Percentiles rank a stretch among this genome's conserved stretches.
These are phyloP conservation scores for Erynnis tages DNA, from an alignment of 2,888 invertebrate species.

Conservation along the genomic window DNA sequence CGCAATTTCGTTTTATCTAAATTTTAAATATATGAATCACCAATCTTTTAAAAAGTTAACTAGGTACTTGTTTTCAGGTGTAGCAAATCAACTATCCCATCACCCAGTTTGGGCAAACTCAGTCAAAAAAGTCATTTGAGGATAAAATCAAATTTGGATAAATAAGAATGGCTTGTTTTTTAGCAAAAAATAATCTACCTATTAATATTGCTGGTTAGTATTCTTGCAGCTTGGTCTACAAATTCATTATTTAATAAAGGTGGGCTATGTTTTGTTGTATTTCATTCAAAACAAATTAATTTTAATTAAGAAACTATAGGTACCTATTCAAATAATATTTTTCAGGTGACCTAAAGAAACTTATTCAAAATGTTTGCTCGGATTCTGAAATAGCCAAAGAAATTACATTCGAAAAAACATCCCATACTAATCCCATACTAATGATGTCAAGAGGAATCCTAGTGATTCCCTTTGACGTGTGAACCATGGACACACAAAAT, in stretches of 20 bases:
- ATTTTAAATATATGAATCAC: conserved; percentile 4
- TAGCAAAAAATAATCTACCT: conserved; percentile 10
- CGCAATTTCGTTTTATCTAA: no score
- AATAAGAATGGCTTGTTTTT: conserved; percentile 33
- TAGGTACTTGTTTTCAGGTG: conserved; percentile 28
- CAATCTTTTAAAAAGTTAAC: conserved; percentile 13
- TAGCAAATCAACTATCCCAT: conserved; percentile 28
- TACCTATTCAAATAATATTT: conserved; percentile 1
- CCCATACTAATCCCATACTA: no score
- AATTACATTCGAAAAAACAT: no score
- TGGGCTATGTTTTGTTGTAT: not conserved
- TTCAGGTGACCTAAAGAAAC: not conserved
- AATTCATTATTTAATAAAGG: no score
- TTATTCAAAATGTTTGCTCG: not conserved
- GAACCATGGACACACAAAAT: no score
- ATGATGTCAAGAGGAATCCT: no score
- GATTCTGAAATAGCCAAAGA: not conserved
- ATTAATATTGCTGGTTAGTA: not conserved
- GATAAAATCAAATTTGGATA: conserved; percentile 31
- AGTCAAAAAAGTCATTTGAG: conserved; percentile 27
- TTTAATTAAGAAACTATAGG: not conserved
- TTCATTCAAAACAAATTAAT: not conserved
- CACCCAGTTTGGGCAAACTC: conserved; percentile 23
- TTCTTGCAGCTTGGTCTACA: no score
- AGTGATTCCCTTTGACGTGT: no score